Percentiles rank a stretch among this genome's conserved stretches.
Conservation (phyloP, 2,797 vertebrate genomes). For the Tarsius wallacei region DNA sequence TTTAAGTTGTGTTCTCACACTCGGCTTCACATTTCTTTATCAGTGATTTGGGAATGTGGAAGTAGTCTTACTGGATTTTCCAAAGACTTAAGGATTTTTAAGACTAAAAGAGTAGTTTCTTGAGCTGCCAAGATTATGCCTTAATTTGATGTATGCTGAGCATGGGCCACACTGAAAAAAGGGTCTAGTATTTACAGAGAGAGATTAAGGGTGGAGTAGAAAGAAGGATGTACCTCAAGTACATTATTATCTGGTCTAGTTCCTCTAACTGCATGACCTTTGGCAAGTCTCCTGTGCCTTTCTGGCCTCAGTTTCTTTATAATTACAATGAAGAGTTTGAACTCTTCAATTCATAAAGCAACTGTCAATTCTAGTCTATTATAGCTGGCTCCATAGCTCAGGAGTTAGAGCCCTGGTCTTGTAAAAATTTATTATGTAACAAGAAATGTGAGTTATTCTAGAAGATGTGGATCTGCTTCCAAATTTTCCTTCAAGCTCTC, state of each 20-base stretch:
- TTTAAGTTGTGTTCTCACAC: slow-evolving; percentile 28
- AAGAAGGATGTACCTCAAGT: neutral
- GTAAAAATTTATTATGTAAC: neutral
- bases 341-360: neutral
- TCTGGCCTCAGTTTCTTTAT: neutral
- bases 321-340: neutral
- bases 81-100: slow-evolving; percentile 3
- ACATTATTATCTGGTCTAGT: neutral
- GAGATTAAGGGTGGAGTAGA: neutral
- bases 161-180: neutral
- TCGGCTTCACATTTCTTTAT: neutral
- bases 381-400: too few relatives aligned
- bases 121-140: neutral
- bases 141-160: neutral
- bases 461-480: slow-evolving; percentile 32
- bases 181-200: neutral
- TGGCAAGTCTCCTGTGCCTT: neutral
- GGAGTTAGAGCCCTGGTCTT: too few relatives aligned
- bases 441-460: neutral
- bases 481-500: slow-evolving; percentile 5
- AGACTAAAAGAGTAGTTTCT: neutral
- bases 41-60: neutral
- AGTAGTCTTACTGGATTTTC: slow-evolving; percentile 3
- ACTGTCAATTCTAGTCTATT: too few relatives aligned
- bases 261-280: neutral